A percentile compares a stretch with the other conserved stretches of the same genome.
Conservation (phyloP, 2,888 invertebrate species). For the Pseudolycoriella hygida region DNA sequence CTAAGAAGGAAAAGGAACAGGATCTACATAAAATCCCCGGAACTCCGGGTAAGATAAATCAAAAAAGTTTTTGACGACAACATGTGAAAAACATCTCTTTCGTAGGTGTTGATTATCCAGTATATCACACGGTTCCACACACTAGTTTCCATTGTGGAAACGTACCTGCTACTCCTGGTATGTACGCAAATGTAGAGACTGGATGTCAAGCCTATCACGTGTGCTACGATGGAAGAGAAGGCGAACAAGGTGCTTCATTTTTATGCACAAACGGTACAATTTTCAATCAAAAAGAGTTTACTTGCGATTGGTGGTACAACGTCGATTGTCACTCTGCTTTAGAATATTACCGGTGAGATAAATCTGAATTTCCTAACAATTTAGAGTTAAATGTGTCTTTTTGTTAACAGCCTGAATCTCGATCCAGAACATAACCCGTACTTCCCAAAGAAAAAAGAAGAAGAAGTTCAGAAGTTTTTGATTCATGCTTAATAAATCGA, state of each 20-base stretch:
- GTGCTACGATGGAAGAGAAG: constrained; percentile 73
- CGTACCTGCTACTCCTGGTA: constrained; percentile 66
- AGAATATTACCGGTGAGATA: constrained; percentile 47
- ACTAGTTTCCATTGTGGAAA: constrained; percentile 63
- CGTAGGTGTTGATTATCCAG: constrained; percentile 54
- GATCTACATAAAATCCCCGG: constrained; percentile 70
- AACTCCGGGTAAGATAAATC: constrained; percentile 30
- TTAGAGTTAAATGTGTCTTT: background rate
- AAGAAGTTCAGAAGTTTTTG: constrained; percentile 13
- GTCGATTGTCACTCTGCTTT: constrained; percentile 65
- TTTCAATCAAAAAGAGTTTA: constrained; percentile 70
- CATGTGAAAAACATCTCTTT: no score
- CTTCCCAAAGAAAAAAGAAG: constrained; percentile 51
- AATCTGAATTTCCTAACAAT: background rate
- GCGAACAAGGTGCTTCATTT: constrained; percentile 66
- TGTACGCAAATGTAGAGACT: constrained; percentile 81
- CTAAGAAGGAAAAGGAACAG: constrained; percentile 37
- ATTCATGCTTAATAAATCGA: background rate
- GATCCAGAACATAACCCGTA: constrained; percentile 69
- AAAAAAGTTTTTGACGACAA: no score
- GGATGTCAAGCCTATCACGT: constrained; percentile 82
- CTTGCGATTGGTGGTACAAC: constrained; percentile 88
- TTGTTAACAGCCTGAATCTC: constrained; percentile 44
- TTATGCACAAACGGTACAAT: constrained; percentile 74
- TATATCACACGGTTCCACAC: constrained; percentile 57